Evolutionary conservation across 2,797 vertebrate species (phyloP).

Genomic region (Hippoglossus hippoglossus): DNA sequence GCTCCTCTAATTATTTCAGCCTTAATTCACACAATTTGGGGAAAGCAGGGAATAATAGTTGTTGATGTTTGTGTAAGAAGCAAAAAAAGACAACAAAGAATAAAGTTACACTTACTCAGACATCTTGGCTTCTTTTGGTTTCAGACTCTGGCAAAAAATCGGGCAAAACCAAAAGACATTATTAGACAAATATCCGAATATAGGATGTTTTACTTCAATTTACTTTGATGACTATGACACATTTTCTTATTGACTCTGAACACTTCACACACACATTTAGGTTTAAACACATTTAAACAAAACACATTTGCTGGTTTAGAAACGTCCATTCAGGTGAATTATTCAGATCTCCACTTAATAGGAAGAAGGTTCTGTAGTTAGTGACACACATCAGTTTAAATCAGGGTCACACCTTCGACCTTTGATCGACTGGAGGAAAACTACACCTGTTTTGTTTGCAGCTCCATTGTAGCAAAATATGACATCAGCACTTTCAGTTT

Average conservation of each 20-base stretch:
- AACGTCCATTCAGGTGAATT: too few relatives aligned
- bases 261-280: neutral
- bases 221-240: too few relatives aligned
- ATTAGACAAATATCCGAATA: neutral
- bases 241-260: too few relatives aligned
- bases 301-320: too few relatives aligned
- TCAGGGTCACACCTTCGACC: neutral
- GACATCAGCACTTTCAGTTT: neutral
- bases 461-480: neutral
- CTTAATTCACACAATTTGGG: too few relatives aligned
- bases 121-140: constrained; percentile 53
- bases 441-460: neutral
- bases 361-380: neutral
- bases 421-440: constrained; percentile 1
- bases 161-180: neutral
- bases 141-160: constrained; percentile 36
- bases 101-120: constrained; percentile 57
- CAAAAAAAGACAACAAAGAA: neutral
- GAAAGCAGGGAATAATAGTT: too few relatives aligned
- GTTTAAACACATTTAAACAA: neutral
- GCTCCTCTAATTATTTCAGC: too few relatives aligned
- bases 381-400: neutral
- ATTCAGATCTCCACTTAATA: too few relatives aligned
- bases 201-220: too few relatives aligned
- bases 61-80: neutral